Evolutionary conservation across 2,113 vertebrate genomes (phyloP), one percentile per base, ranked within the genome.

Genomic region (Datnioides undecimradiatus): DNA sequence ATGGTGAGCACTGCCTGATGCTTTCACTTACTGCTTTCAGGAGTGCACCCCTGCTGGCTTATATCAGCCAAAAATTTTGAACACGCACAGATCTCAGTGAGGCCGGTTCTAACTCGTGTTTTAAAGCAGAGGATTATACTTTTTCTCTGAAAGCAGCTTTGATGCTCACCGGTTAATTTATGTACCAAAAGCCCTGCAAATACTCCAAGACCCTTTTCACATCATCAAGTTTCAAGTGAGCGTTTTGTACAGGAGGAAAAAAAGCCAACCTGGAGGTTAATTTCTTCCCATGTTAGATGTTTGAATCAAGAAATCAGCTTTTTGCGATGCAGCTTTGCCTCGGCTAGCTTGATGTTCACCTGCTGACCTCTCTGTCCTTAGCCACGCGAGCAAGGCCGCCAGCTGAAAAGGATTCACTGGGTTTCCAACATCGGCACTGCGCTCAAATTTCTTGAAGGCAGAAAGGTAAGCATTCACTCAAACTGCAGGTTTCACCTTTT

Each of bases 401-500:
- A 96, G n/a, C 88, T 97, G 90, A 97, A 97, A 87, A 95, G 98
- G 73, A 98, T 99, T 87, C 98, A 99, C 79, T 97, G 97, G 87
- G 95, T 99, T 82, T 97, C 97, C 43, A 99, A 99, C 93, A 98
- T 99, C 17, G 97, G 98, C 88, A 96, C 96, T 1, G 97, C 98
- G 0, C 96, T 99, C 34, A 97, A 96, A 87, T 99, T 99, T 89
- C 96, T 99, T 0, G 98, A 99, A 94, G 97, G 97, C 87, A 96
- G 98, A 78, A 96, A 97, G 97, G 98, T 99, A 94, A 92, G 95
- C 38, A 10, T 19, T 46, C 12, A 27, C 13, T 60, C 14, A 9
- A 23, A 19, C 33, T 41, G 14, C 31, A 27, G 34, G 34, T 62
- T 60, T 40, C 27, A 33, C 10, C 17, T 54, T 38, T 27, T 9